Evolutionary conservation across 2,113 vertebrate species (phyloP).

Genomic region (Oenanthe melanoleuca): DNA sequence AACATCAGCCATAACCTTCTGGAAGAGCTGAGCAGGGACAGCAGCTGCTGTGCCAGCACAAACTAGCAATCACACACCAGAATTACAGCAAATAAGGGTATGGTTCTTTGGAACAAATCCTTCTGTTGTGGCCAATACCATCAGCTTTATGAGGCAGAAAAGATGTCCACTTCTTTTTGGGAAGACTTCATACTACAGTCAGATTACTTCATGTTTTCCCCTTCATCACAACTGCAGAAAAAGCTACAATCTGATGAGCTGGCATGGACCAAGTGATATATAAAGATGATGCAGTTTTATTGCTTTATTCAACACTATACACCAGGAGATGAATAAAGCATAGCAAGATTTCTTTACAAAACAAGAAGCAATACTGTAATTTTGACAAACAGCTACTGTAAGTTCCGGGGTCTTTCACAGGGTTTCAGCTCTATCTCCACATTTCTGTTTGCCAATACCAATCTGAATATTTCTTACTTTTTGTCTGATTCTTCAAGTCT

Average conservation of each 20-base stretch:
- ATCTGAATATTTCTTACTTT: not conserved
- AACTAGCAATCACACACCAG: not conserved
- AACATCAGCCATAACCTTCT: not conserved
- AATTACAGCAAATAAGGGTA: not conserved
- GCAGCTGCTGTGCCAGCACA: not conserved
- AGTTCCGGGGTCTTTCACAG: not conserved
- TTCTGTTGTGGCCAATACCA: not conserved
- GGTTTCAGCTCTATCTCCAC: not conserved
- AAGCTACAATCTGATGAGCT: not conserved
- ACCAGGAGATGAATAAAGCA: not conserved
- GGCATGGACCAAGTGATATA: not conserved
- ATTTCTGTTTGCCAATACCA: not conserved
- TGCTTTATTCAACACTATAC: not conserved
- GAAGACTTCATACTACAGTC: not conserved
- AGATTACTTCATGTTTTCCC: not conserved
- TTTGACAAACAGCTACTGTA: not conserved
- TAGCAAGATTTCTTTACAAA: not conserved
- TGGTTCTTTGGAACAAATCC: not conserved
- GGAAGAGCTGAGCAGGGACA: not conserved
- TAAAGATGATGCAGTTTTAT: not conserved
- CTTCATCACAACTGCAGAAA: not conserved
- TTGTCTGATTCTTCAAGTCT: not conserved
- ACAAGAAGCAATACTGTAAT: not conserved
- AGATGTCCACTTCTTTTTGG: not conserved
- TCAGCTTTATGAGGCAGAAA: not conserved